Evolutionary conservation across 1,140 invertebrate genomes (phyloP).

Genomic region (Zaprionus tsacasi): DNA sequence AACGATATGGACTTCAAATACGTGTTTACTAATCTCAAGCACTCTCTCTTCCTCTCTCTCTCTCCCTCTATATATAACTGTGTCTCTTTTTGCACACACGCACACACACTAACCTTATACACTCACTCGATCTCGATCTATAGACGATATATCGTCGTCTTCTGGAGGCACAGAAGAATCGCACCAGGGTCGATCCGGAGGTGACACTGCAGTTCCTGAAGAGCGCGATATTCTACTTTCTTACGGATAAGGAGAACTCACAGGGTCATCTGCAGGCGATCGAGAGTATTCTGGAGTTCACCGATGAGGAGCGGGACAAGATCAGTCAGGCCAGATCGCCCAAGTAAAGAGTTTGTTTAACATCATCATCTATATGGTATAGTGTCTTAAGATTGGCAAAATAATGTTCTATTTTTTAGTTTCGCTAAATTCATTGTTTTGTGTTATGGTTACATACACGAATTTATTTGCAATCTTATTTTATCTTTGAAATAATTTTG

Average conservation of each 20-base stretch:
- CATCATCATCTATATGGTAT: conserved; percentile 19
- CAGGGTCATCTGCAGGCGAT: conserved; percentile 93
- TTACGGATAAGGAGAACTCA: conserved; percentile 93
- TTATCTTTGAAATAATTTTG: conserved; percentile 71
- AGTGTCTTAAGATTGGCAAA: conserved; percentile 46
- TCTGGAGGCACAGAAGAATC: conserved; percentile 89
- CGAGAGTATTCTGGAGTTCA: conserved; percentile 93
- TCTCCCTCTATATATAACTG: conserved; percentile 24
- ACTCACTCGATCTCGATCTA: conserved; percentile 62
- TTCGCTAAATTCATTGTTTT: conserved; percentile 73
- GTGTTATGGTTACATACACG: conserved; percentile 44
- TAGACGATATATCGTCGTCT: conserved; percentile 93
- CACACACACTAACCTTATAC: conserved; percentile 20
- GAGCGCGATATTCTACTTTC: conserved; percentile 95
- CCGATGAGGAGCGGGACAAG: conserved; percentile 89
- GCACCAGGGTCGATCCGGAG: conserved; percentile 90
- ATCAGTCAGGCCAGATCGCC: conserved; percentile 88
- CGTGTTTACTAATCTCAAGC: conserved; percentile 42
- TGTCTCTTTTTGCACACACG: conserved; percentile 23
- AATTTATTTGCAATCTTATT: conserved; percentile 76
- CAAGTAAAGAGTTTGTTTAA: conserved; percentile 66
- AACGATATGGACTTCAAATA: conserved; percentile 10
- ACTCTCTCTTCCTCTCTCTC: conserved; percentile 33
- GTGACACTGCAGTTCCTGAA: conserved; percentile 94
- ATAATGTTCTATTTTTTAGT: conserved; percentile 73